Conservation (phyloP, 2,797 vertebrate species). For the Coregonus suidteri region DNA sequence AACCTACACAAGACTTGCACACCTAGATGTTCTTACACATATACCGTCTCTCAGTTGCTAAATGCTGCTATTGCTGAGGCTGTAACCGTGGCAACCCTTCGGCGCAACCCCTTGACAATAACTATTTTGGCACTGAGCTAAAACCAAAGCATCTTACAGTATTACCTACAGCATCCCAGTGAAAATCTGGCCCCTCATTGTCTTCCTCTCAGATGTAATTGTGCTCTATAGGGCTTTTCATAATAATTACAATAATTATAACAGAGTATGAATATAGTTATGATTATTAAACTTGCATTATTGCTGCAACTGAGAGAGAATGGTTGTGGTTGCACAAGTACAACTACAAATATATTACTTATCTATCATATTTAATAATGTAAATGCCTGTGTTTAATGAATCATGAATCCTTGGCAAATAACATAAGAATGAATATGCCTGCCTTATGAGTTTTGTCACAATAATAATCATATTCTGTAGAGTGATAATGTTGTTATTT, state of each 20-base stretch:
- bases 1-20: too few species aligned
- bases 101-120: conserved; percentile 45
- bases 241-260: conserved; percentile 43
- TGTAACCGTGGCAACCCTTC: conserved; percentile 75
- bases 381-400: not conserved
- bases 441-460: too few species aligned
- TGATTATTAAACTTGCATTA: conserved; percentile 36
- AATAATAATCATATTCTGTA: too few species aligned
- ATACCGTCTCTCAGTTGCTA: conserved; percentile 48
- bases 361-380: not conserved
- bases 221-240: conserved; percentile 24
- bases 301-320: conserved; percentile 18
- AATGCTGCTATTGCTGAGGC: conserved; percentile 67
- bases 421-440: not conserved
- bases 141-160: conserved; percentile 32
- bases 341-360: not conserved
- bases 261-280: conserved; percentile 27
- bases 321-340: not conserved
- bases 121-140: conserved; percentile 59
- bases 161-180: conserved; percentile 4
- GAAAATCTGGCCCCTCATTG: conserved; percentile 23
- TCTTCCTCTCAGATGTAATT: conserved; percentile 24
- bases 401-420: not conserved
- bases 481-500: not conserved
- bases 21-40: conserved; percentile 52